phyloP scores from a whole-genome alignment of 2,888 invertebrate species.

The Steinernema carpocapsae region DNA sequence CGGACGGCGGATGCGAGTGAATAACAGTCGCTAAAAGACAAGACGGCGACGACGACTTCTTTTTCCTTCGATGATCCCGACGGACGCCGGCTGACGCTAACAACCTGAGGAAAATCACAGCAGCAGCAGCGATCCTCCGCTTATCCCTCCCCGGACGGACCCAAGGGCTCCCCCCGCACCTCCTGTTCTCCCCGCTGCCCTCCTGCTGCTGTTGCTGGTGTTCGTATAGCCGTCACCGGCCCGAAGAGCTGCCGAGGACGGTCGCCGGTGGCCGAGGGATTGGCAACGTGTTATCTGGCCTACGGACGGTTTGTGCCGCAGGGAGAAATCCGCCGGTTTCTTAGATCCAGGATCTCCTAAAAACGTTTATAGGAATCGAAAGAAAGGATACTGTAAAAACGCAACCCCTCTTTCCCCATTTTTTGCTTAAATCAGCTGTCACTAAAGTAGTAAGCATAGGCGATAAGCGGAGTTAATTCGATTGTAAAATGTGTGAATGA shows the following conservation, averaged over 20 bases:
- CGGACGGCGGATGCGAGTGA: constrained; percentile 30
- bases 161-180: constrained; percentile 25
- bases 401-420: not conserved
- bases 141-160: not conserved
- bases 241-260: too few species aligned
- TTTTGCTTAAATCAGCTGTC: not conserved
- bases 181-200: constrained; percentile 9
- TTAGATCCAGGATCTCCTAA: too few species aligned
- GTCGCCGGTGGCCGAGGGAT: too few species aligned
- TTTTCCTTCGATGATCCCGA: constrained; percentile 21
- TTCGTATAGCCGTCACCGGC: constrained; percentile 9
- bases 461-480: constrained; percentile 5
- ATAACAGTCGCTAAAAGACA: constrained; percentile 24
- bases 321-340: too few species aligned
- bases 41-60: constrained; percentile 21
- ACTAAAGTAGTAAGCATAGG: not conserved
- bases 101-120: constrained; percentile 26
- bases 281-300: too few species aligned
- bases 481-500: not conserved
- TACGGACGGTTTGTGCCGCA: too few species aligned
- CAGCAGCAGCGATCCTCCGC: constrained; percentile 23
- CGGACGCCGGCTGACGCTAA: constrained; percentile 34
- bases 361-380: too few species aligned
- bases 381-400: too few species aligned
- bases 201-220: not conserved